A percentile compares a stretch with the other conserved stretches of the same genome.
Evolutionary conservation across 1,140 invertebrate genomes (phyloP).

Genomic region (Drosophila nigromelanica): DNA sequence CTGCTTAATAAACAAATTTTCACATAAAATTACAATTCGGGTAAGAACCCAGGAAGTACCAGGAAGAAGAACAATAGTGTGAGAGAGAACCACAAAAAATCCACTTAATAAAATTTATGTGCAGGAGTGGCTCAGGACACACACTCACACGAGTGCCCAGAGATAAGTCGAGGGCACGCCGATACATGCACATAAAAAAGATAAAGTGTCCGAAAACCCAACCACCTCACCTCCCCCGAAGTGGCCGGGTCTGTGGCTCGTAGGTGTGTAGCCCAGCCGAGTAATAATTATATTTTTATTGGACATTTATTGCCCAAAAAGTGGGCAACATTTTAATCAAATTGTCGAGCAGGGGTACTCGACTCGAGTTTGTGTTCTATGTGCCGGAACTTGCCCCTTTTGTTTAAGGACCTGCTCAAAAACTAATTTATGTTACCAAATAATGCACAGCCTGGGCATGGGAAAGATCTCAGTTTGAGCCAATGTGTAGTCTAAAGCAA

Average conservation of each 20-base stretch:
- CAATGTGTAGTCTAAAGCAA: background rate
- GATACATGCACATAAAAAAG: slow-evolving; percentile 64
- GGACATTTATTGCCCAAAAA: slow-evolving; percentile 77
- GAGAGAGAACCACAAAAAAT: slow-evolving; percentile 44
- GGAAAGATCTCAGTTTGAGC: slow-evolving; percentile 11
- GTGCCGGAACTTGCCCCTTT: slow-evolving; percentile 41
- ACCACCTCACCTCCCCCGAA: slow-evolving; percentile 8
- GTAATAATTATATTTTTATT: slow-evolving; percentile 84
- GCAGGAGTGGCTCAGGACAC: slow-evolving; percentile 69
- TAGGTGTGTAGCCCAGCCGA: slow-evolving; percentile 60
- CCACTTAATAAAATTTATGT: slow-evolving; percentile 78
- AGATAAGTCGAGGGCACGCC: slow-evolving; percentile 47
- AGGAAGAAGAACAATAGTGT: slow-evolving; percentile 36
- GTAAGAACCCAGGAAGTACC: slow-evolving; percentile 29
- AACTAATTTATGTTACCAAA: slow-evolving; percentile 60
- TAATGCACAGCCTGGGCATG: slow-evolving; percentile 16
- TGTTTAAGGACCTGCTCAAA: slow-evolving; percentile 34
- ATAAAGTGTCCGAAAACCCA: slow-evolving; percentile 59
- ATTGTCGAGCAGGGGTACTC: slow-evolving; percentile 29
- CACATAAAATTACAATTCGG: slow-evolving; percentile 75
- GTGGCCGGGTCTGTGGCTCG: background rate
- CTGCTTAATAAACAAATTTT: slow-evolving; percentile 83
- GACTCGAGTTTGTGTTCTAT: slow-evolving; percentile 3
- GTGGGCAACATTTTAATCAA: slow-evolving; percentile 79
- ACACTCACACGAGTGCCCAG: slow-evolving; percentile 17